A percentile compares a stretch with the other conserved stretches of the same genome.
phyloP scores from a whole-genome alignment of 2,113 vertebrate genomes.

The Okapia johnstoni region DNA sequence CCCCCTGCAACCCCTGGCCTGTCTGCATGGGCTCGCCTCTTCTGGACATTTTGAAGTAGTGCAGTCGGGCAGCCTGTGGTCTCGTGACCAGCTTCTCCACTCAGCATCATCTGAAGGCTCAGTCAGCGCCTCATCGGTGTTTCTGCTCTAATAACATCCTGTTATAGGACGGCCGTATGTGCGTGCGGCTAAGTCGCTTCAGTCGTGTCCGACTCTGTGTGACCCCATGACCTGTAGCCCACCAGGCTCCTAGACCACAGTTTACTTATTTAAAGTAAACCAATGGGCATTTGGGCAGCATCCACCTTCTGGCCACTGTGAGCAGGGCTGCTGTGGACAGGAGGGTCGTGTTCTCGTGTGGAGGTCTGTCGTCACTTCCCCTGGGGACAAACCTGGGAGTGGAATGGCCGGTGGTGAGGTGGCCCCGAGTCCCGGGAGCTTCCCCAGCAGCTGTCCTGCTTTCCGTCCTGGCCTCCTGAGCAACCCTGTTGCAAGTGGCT shows the following conservation, averaged over 20 bases:
- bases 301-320: not conserved
- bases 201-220: not conserved
- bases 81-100: fast-evolving
- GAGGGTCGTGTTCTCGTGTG: fast-evolving
- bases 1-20: fast-evolving
- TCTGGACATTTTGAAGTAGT: fast-evolving
- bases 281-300: fast-evolving
- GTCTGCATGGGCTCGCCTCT: fast-evolving
- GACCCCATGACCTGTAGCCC: not conserved
- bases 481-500: fast-evolving
- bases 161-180: fast-evolving
- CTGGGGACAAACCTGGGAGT: fast-evolving
- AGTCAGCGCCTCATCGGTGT: fast-evolving
- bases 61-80: fast-evolving
- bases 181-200: not conserved
- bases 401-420: fast-evolving
- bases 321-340: not conserved
- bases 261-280: fast-evolving
- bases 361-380: fast-evolving
- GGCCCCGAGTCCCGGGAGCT: not conserved
- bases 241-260: fast-evolving
- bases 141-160: fast-evolving
- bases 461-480: not conserved
- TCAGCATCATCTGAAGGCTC: fast-evolving
- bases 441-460: fast-evolving